Evolutionary conservation across 1,140 invertebrate genomes (phyloP).

Genomic region (Melipona quadrifasciata): DNA sequence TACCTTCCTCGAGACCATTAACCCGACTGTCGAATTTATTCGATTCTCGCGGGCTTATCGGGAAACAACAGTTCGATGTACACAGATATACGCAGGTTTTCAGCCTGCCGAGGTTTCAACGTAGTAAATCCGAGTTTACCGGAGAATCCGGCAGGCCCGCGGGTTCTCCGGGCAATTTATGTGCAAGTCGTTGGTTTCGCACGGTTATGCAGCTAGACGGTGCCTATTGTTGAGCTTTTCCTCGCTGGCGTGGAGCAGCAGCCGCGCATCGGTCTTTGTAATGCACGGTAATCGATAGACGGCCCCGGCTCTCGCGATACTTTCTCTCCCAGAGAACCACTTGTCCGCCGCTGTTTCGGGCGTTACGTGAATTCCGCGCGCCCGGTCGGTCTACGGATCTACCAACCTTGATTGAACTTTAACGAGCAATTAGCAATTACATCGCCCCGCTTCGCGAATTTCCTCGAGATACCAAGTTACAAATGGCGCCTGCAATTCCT

Average conservation of each 20-base stretch:
- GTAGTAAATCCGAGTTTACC: conserved; percentile 68
- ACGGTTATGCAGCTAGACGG: conserved; percentile 51
- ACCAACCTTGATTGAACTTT: not conserved
- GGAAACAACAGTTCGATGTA: not conserved
- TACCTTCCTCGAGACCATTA: conserved; percentile 15
- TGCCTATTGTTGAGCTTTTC: conserved; percentile 26
- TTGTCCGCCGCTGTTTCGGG: conserved; percentile 30
- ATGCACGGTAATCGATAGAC: conserved; percentile 51
- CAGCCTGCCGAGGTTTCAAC: conserved; percentile 64
- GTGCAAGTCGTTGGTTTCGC: conserved; percentile 46
- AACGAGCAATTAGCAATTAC: conserved; percentile 6
- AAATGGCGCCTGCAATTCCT: not conserved
- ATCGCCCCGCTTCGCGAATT: too few relatives aligned
- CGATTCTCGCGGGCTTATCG: conserved; percentile 29
- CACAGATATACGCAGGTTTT: conserved; percentile 54
- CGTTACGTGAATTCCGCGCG: not conserved
- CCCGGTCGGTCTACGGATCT: not conserved
- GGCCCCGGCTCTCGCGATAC: not conserved
- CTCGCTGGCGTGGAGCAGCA: not conserved
- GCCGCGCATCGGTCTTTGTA: conserved; percentile 48
- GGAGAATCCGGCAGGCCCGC: conserved; percentile 56
- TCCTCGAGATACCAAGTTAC: not conserved
- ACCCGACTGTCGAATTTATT: not conserved
- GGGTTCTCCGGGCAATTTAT: conserved; percentile 66
- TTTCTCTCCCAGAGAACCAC: conserved; percentile 18